phyloP scores from a whole-genome alignment of 2,113 vertebrate species.

The Tetrao urogallus region DNA sequence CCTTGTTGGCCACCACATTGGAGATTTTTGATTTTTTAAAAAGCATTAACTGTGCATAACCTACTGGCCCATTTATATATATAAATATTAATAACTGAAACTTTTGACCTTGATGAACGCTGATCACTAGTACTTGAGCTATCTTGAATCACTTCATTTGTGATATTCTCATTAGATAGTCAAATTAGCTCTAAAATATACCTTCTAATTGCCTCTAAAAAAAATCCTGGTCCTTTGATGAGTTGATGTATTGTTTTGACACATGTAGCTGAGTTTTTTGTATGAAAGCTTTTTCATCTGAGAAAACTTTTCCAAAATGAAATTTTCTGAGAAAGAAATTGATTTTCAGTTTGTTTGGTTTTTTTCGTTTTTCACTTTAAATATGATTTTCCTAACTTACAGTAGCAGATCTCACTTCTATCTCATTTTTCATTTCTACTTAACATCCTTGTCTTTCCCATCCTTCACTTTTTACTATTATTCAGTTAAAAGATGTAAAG shows the following conservation, averaged over 20 bases:
- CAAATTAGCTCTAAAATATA: slow-evolving; percentile 74
- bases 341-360: neutral
- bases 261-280: slow-evolving; percentile 31
- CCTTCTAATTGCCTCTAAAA: slow-evolving; percentile 73
- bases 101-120: slow-evolving; percentile 58
- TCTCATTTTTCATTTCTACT: neutral
- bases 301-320: neutral
- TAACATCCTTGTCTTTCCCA: neutral
- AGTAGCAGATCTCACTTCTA: neutral
- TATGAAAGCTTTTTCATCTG: slow-evolving; percentile 11
- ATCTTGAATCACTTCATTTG: slow-evolving; percentile 67
- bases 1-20: slow-evolving; percentile 55
- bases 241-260: slow-evolving; percentile 62
- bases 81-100: slow-evolving; percentile 70
- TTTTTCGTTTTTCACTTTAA: neutral
- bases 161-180: slow-evolving; percentile 69
- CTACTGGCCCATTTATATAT: slow-evolving; percentile 60
- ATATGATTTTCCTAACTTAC: neutral
- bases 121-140: slow-evolving; percentile 66
- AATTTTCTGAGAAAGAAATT: neutral
- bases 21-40: slow-evolving; percentile 20
- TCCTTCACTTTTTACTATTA: neutral
- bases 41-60: slow-evolving; percentile 60
- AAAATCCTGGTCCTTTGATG: slow-evolving; percentile 57
- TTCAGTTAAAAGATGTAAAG: neutral